Base-by-base conservation (phyloP, 2,888 invertebrate genomes). In the Cerceris ruficornis region DNA sequence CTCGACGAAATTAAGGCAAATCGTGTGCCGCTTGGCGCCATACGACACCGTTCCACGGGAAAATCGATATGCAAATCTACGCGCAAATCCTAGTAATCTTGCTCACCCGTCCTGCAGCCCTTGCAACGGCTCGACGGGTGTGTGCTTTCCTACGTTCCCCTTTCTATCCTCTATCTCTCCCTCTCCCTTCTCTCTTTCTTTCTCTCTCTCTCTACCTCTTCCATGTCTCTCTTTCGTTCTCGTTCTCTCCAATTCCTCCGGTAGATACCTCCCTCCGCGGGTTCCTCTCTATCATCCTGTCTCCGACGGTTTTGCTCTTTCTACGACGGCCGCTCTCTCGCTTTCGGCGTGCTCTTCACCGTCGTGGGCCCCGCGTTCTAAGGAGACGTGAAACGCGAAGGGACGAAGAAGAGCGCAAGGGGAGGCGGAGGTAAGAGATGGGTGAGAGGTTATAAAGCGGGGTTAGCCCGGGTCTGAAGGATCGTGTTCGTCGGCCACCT, bases 41-140 rank as follows among this genome's bases (percentile, higher is more conserved):
- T 83, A 86, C 89, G 86, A 86, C 81, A 85, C 78, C 82, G 69
- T 81, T 81, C 71, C 80, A 75, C 68, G 49, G 79, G 86, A 87
- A 89, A 91, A 92, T 92, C 92, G 91, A 92, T 92, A 92, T 92
- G 92, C 87, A 91, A 91, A 92, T 92, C 89, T 89, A 88, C 88
- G 89, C 89, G 90, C 89, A 91, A 91, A 92, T 92, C 90, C 91
- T 88, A 90, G 92, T 91, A 91, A 91, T 92, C 90, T 91, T 83
- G 77, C 81, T 81, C 68, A 67, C 70, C 77, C 80, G 65, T 72
- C 65, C 75, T 74, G 79, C 84, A 77, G 73, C 78, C 73, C 82
- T 75, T 74, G 83, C 83, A 81, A 69, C 69, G 72, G 72, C 81
- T 69, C 77, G 61, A 59, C 58, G 68, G 69, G 71, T 74, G 28